Percentiles rank a stretch among this genome's conserved stretches.
Conservation (phyloP, 2,113 vertebrate genomes). For the Phylloscopus whistleri region DNA sequence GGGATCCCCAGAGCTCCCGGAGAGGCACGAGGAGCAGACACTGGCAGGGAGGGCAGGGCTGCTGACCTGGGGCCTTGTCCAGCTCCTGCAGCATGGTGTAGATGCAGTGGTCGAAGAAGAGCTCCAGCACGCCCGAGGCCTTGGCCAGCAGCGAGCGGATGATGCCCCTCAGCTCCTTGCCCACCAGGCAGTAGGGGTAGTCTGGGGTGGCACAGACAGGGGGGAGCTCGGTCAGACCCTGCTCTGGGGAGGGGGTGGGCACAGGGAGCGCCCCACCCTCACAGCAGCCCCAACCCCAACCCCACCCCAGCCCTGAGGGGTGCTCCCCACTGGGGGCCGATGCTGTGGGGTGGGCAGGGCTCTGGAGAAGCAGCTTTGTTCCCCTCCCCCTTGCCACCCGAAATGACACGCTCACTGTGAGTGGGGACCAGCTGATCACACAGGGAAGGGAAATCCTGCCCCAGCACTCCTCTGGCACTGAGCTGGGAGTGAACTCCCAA, state of each 20-base stretch:
- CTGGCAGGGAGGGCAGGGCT: accelerated
- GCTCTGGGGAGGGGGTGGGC: accelerated
- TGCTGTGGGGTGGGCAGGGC: accelerated
- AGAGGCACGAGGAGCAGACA: accelerated
- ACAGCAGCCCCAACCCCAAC: background rate
- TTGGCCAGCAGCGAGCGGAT: slow-evolving; percentile 81
- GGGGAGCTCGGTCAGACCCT: accelerated
- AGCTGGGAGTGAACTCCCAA: accelerated
- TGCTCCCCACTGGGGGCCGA: accelerated
- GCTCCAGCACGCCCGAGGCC: slow-evolving; percentile 74
- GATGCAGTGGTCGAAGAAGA: slow-evolving; percentile 92
- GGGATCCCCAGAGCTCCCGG: background rate
- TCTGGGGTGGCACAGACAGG: slow-evolving; percentile 67
- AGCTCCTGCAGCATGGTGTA: slow-evolving; percentile 91
- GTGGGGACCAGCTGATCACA: accelerated
- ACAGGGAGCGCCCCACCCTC: accelerated
- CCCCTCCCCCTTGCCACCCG: accelerated
- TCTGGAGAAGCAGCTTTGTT: accelerated
- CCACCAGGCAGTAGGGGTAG: slow-evolving; percentile 90
- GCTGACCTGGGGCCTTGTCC: slow-evolving; percentile 82
- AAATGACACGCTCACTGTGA: accelerated
- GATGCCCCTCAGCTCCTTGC: slow-evolving; percentile 80
- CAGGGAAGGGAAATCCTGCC: background rate
- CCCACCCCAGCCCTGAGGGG: background rate
- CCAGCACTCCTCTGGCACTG: accelerated